Evolutionary conservation across 2,113 vertebrate genomes (phyloP).

Genomic region (Malurus elegans): DNA sequence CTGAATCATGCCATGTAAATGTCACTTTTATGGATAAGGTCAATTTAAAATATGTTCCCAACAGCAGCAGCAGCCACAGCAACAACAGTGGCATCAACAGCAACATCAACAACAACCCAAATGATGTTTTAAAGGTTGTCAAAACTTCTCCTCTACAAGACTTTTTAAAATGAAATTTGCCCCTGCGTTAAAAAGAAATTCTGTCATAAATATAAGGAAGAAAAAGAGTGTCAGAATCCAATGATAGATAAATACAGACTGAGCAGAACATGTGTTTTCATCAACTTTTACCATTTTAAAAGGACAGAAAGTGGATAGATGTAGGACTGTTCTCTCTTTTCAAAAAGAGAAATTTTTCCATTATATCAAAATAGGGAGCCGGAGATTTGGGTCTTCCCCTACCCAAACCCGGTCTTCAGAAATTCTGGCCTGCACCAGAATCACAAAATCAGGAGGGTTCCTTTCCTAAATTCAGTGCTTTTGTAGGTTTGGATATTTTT

Average conservation of each 20-base stretch:
- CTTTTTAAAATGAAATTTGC: conserved; percentile 11
- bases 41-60: conserved; percentile 49
- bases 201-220: neutral
- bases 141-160: neutral
- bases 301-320: neutral
- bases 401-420: neutral
- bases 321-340: neutral
- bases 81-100: neutral
- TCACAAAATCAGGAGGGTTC: neutral
- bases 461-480: neutral
- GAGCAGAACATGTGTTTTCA: neutral
- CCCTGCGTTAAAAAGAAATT: neutral
- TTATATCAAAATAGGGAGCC: neutral
- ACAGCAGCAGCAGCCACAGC: neutral
- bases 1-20: conserved; percentile 38
- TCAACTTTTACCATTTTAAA: neutral
- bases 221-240: neutral
- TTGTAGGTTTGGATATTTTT: neutral
- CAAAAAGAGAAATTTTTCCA: neutral
- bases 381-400: neutral
- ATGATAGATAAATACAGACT: neutral
- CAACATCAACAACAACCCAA: neutral
- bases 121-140: conserved; percentile 24
- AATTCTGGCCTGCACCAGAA: neutral
- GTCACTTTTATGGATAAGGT: conserved; percentile 63